A percentile compares a stretch with the other conserved stretches of the same genome.
phyloP scores from a whole-genome alignment of 2,113 vertebrate species.

The Choloepus hoffmanni region DNA sequence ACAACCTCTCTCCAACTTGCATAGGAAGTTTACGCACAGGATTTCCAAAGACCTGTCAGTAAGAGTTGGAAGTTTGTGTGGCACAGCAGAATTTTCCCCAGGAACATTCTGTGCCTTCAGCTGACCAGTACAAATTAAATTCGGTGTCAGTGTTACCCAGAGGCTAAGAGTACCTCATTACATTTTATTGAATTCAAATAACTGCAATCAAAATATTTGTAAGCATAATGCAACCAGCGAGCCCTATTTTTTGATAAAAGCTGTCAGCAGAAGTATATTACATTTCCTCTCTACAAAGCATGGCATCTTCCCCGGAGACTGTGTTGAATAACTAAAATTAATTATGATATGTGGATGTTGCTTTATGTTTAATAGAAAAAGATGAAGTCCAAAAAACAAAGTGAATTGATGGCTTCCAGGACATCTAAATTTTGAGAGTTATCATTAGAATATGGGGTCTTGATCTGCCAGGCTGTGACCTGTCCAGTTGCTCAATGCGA shows the following conservation, averaged over 20 bases:
- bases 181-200: slow-evolving; percentile 72
- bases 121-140: slow-evolving; percentile 65
- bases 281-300: slow-evolving; percentile 39
- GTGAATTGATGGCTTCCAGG: neutral
- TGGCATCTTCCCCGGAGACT: neutral
- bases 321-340: neutral
- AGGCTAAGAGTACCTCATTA: slow-evolving; percentile 71
- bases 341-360: neutral
- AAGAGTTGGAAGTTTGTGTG: slow-evolving; percentile 56
- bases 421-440: slow-evolving; percentile 1
- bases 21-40: slow-evolving; percentile 42
- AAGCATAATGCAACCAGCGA: slow-evolving; percentile 61
- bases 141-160: slow-evolving; percentile 69
- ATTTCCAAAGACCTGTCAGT: slow-evolving; percentile 70
- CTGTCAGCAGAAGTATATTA: slow-evolving; percentile 6
- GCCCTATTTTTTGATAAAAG: slow-evolving; percentile 52
- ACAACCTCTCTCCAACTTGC: neutral
- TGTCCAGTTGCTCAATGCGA: neutral
- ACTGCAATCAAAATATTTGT: slow-evolving; percentile 75
- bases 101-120: slow-evolving; percentile 70
- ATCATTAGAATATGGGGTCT: neutral
- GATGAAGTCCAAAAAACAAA: neutral
- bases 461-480: neutral
- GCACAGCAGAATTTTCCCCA: slow-evolving; percentile 54
- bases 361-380: neutral